Conservation (phyloP, 1,140 invertebrate species). For the Amyelois transitella region DNA sequence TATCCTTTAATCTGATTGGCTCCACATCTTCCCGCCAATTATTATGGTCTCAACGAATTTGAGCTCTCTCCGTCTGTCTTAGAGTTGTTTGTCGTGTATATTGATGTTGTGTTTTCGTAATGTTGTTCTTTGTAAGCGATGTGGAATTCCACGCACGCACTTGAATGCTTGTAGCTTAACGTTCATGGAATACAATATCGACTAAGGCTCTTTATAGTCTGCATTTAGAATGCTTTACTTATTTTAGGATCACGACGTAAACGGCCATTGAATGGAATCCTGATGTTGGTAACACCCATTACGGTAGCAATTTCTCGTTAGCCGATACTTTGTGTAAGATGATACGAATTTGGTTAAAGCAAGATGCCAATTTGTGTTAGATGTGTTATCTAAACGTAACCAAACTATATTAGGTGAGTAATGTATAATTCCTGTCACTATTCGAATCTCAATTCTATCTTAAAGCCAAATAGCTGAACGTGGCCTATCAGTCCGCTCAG, state of each 20-base stretch:
- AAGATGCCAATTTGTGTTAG: no score
- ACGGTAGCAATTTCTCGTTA: neutral
- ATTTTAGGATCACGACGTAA: slow-evolving; percentile 40
- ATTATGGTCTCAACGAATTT: slow-evolving; percentile 4
- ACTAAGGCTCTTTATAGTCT: slow-evolving; percentile 49
- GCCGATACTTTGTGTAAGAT: neutral
- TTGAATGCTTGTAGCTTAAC: slow-evolving; percentile 45
- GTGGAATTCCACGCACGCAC: slow-evolving; percentile 55
- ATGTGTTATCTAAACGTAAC: no score
- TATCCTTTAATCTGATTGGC: slow-evolving; percentile 28
- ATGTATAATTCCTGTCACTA: no score
- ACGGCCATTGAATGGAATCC: slow-evolving; percentile 19
- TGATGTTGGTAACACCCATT: neutral
- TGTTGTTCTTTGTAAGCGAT: slow-evolving; percentile 36
- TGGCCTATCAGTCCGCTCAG: no score
- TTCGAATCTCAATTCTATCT: no score
- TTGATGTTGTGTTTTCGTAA: slow-evolving; percentile 20
- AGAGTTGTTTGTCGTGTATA: slow-evolving; percentile 23
- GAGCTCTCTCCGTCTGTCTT: slow-evolving; percentile 23
- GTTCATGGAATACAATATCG: slow-evolving; percentile 50
- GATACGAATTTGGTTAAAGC: no score
- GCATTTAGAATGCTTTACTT: slow-evolving; percentile 57
- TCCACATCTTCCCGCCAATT: slow-evolving; percentile 17
- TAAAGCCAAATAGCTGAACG: no score
- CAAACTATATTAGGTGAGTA: no score